Evolutionary conservation across 2,888 invertebrate species (phyloP).

Genomic region (Drosophila quasianomalipes): DNA sequence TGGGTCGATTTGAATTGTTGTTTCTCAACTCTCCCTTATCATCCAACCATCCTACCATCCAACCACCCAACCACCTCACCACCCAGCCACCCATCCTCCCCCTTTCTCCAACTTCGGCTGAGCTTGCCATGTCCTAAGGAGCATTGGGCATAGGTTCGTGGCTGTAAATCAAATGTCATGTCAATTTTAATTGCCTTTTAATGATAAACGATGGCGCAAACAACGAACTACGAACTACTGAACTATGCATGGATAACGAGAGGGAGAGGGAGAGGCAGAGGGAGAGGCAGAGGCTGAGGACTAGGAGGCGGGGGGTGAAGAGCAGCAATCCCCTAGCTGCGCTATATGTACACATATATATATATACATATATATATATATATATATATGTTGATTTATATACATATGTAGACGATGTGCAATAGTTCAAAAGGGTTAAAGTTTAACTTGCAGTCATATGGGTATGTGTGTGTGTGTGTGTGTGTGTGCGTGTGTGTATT

Average conservation of each 20-base stretch:
- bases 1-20: conserved; percentile 50
- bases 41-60: not conserved
- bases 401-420: not conserved
- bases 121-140: conserved; percentile 17
- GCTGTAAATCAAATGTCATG: conserved; percentile 76
- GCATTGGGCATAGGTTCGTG: conserved; percentile 32
- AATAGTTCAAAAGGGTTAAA: conserved; percentile 57
- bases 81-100: not conserved
- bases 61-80: not conserved
- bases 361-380: not conserved
- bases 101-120: not conserved
- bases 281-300: too few species aligned
- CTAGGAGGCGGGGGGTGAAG: not conserved
- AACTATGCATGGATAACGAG: not conserved
- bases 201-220: conserved; percentile 69
- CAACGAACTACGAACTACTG: conserved; percentile 39
- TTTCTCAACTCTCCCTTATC: not conserved
- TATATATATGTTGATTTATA: not conserved
- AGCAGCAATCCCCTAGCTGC: not conserved
- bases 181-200: conserved; percentile 77
- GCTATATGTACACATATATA: not conserved
- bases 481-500: not conserved
- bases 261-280: too few species aligned
- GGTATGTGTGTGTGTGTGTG: not conserved
- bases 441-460: conserved; percentile 15